Percentiles rank a stretch among this genome's conserved stretches.
These are phyloP conservation scores for Pelecanoides urinatrix DNA, from an alignment of 2,113 vertebrate genomes.

Conservation along the genomic window DNA sequence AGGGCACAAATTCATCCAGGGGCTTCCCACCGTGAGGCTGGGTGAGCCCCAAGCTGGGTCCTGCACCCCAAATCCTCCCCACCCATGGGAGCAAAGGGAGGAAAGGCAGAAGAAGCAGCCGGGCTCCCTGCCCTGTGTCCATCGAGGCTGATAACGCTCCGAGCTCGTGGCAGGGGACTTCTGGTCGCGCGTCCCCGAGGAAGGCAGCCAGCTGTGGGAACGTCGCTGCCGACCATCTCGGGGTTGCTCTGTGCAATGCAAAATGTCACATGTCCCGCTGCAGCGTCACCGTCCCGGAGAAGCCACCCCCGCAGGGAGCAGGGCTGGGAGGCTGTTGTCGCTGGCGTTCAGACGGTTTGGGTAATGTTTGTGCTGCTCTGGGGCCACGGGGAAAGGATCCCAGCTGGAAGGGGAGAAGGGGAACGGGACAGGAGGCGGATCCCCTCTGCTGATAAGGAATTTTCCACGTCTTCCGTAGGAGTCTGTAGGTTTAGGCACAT, in stretches of 20 bases:
- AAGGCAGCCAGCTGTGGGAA: slow-evolving; percentile 32
- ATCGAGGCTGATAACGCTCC: rapidly evolving
- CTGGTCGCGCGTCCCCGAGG: background rate
- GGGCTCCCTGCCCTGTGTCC: background rate
- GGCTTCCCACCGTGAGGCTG: background rate
- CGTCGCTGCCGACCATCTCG: rapidly evolving
- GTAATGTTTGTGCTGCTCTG: background rate
- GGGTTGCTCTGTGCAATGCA: background rate
- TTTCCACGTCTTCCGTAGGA: background rate
- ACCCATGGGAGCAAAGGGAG: rapidly evolving
- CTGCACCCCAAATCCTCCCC: background rate
- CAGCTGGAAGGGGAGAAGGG: background rate
- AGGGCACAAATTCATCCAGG: rapidly evolving
- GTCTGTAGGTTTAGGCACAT: background rate
- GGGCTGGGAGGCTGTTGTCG: background rate
- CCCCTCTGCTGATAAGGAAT: background rate
- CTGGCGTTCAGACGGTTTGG: rapidly evolving
- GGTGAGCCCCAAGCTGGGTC: background rate
- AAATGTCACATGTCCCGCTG: background rate
- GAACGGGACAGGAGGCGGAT: background rate
- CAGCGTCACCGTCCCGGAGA: background rate
- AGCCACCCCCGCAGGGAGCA: background rate
- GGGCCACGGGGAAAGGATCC: background rate
- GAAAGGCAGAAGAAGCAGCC: background rate
- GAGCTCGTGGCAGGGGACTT: background rate